phyloP scores from a whole-genome alignment of 2,797 vertebrate genomes.

The Odontamblyopus rebecca region DNA sequence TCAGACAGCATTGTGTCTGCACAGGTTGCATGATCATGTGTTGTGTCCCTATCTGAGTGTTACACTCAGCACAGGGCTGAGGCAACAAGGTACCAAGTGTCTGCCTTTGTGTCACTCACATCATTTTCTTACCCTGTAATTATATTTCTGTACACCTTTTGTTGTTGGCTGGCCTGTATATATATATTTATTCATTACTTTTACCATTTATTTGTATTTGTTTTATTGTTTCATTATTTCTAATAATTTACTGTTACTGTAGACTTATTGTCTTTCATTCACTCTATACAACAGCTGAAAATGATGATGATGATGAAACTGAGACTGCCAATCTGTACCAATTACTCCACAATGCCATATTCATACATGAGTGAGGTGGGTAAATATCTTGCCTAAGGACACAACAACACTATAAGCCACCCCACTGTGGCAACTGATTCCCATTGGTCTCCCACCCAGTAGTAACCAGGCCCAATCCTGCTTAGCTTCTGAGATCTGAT shows the following conservation, averaged over 20 bases:
- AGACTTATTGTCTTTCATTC: neutral
- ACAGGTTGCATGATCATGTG: constrained; percentile 18
- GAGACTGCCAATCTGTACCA: too few species aligned
- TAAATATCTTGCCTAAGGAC: too few species aligned
- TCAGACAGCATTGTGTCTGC: constrained; percentile 62
- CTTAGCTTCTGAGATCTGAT: too few species aligned
- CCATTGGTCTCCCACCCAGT: too few species aligned
- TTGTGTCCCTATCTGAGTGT: constrained; percentile 12
- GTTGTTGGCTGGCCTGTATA: neutral
- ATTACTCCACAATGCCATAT: too few species aligned
- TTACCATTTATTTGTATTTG: neutral
- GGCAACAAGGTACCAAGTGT: constrained; percentile 24
- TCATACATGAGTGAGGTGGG: too few species aligned
- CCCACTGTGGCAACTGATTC: too few species aligned
- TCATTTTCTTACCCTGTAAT: constrained; percentile 20
- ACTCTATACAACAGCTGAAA: too few species aligned
- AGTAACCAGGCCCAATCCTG: too few species aligned
- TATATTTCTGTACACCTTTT: neutral
- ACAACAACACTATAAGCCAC: too few species aligned
- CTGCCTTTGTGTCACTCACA: constrained; percentile 20
- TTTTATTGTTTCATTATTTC: constrained; percentile 30
- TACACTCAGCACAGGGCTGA: constrained; percentile 34
- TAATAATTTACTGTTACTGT: constrained; percentile 14
- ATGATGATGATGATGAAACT: too few species aligned
- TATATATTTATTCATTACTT: neutral